Base-by-base conservation (phyloP, 1,140 invertebrate species). In the Pinna nobilis region DNA sequence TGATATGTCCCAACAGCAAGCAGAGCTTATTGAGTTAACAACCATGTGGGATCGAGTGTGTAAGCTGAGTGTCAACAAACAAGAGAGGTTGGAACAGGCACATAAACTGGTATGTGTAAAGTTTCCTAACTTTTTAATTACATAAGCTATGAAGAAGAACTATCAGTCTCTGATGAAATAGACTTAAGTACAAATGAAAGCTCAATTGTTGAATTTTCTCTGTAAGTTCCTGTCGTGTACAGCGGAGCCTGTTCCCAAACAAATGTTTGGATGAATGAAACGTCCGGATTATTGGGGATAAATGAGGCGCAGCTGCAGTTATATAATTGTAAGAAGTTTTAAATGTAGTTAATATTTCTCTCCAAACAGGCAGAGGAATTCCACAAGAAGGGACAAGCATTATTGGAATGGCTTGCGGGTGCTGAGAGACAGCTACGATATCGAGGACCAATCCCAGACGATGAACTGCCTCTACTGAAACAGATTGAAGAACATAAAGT, bases 321-420 rank as follows among this genome's bases (percentile, higher is more conserved):
- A n/a, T n/a, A n/a, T n/a, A n/a, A n/a, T n/a, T n/a, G n/a, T n/a
- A n/a, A n/a, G n/a, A n/a, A n/a, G n/a, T n/a, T n/a, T n/a, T 53
- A 23, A 13, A 7, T 53, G 50, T 20, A 25, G 30, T 4, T 23
- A 5, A 15, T 28, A 20, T 53, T 53, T 13, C 18, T 53, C 7
- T 25, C 25, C 50, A 28, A 20, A 37, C 44, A 87, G 92, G 97
- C 97, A 49, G 97, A 99, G 87, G 93, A 94, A 81, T 92, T 99
- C 37, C 96, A 99, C 89, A 97, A 96, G 84, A 93, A 94, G 4
- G 96, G 98, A 18, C 96, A 98, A 86, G 94, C 96, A 89, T 90
- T 99, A 0, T 91, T 99, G 3, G 96, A 98, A 86, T 99, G 97
- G 97, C 89, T 99, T 3, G 96, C 95, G 25, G 95, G 98, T 88